Evolutionary conservation across 64 coral and sea anemone species (phyloP).

Genomic region (Catalaphyllia jardinei): DNA sequence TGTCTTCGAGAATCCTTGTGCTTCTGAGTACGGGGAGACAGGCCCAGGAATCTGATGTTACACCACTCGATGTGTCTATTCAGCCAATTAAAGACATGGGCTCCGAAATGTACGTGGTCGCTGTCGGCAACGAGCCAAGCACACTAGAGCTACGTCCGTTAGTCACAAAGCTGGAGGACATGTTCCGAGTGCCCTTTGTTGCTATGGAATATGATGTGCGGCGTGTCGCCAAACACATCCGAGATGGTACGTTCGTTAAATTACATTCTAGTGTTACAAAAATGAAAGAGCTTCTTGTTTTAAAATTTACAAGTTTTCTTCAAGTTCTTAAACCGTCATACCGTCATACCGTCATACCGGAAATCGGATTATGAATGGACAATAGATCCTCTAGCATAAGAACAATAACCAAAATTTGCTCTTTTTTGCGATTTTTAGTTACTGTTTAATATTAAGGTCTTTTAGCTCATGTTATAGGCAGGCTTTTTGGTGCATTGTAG

Average conservation of each 20-base stretch:
- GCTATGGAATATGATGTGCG: background rate
- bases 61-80: conserved; percentile 10
- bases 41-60: conserved; percentile 12
- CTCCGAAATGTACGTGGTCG: conserved; percentile 44
- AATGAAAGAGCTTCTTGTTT: too few relatives aligned
- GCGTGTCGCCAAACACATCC: conserved; percentile 1
- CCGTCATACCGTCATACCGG: too few relatives aligned
- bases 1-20: conserved; percentile 41
- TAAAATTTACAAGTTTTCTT: too few relatives aligned
- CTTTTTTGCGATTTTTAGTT: too few relatives aligned
- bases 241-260: background rate
- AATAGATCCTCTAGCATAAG: too few relatives aligned
- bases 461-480: too few relatives aligned
- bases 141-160: conserved; percentile 14
- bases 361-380: too few relatives aligned
- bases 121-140: conserved; percentile 31
- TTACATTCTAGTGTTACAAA: background rate
- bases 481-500: too few relatives aligned
- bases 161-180: conserved; percentile 2
- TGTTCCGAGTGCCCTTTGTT: conserved; percentile 30
- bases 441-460: too few relatives aligned
- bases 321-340: too few relatives aligned
- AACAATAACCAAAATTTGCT: too few relatives aligned
- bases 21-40: conserved; percentile 41
- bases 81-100: conserved; percentile 21